Conservation (phyloP, 2,113 vertebrate species). For the Anser brachyrhynchus region DNA sequence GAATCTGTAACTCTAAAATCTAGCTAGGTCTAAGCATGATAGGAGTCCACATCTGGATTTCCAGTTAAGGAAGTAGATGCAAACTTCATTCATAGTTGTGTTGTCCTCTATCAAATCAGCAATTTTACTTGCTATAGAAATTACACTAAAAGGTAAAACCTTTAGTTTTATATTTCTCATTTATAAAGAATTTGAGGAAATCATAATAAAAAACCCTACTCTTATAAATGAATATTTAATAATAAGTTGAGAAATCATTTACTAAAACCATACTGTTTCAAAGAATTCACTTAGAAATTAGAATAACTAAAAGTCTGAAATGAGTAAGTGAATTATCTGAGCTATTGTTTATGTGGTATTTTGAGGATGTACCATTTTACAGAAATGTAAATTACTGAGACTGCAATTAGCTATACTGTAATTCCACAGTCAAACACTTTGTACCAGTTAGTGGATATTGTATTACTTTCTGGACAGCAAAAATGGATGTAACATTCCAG, state of each 20-base stretch:
- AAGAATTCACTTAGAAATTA: neutral
- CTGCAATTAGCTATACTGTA: neutral
- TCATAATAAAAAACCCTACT: neutral
- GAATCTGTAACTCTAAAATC: neutral
- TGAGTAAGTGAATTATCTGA: neutral
- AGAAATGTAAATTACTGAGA: neutral
- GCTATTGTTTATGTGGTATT: constrained; percentile 1
- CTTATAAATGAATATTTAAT: neutral
- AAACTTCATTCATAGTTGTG: neutral
- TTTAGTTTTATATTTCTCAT: neutral
- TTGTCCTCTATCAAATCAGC: neutral
- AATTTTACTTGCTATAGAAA: neutral
- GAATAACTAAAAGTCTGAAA: neutral
- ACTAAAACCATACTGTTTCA: neutral
- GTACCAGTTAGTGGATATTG: neutral
- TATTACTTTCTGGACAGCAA: neutral
- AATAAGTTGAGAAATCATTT: neutral
- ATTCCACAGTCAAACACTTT: neutral
- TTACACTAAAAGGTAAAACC: neutral
- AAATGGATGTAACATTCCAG: neutral
- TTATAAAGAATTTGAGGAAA: neutral
- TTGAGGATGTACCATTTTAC: neutral
- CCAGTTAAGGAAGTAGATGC: neutral
- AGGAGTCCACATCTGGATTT: neutral
- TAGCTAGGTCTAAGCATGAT: neutral